phyloP scores from a whole-genome alignment of 2,797 vertebrate genomes.

The Bufotes viridis region DNA sequence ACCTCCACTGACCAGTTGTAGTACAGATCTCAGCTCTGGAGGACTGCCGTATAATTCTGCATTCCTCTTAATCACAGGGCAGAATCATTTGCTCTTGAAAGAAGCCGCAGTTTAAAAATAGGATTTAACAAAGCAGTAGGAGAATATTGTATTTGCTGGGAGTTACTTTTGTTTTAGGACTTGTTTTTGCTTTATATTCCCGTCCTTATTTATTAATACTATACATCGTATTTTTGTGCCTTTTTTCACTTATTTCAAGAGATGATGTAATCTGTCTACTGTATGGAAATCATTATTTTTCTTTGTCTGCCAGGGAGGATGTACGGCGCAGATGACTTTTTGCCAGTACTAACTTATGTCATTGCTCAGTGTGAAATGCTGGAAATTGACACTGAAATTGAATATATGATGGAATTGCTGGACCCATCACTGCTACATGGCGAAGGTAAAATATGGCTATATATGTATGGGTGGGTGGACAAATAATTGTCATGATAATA shows the following conservation, averaged over 20 bases:
- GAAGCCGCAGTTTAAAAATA: no score
- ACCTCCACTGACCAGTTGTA: no score
- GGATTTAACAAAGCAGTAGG: not conserved
- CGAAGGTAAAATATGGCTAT: slow-evolving; percentile 81
- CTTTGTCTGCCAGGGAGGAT: slow-evolving; percentile 81
- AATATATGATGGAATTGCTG: slow-evolving; percentile 98
- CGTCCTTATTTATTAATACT: not conserved
- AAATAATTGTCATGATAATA: not conserved
- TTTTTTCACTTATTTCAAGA: not conserved
- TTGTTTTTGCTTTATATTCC: no score
- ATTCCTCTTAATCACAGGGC: no score
- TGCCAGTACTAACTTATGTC: slow-evolving; percentile 94
- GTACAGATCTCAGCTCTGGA: no score
- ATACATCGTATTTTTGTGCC: not conserved
- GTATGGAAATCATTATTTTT: not conserved
- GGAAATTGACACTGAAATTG: slow-evolving; percentile 90
- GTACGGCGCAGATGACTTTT: slow-evolving; percentile 96
- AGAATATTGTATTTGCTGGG: not conserved
- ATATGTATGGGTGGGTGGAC: no score
- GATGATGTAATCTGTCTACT: no score
- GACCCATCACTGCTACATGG: slow-evolving; percentile 92
- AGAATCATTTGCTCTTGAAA: no score
- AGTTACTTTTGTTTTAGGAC: no score
- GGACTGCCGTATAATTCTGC: no score
- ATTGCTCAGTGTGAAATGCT: slow-evolving; percentile 95